Evolutionary conservation across 2,797 vertebrate genomes (phyloP).

Genomic region (Natrix natrix): DNA sequence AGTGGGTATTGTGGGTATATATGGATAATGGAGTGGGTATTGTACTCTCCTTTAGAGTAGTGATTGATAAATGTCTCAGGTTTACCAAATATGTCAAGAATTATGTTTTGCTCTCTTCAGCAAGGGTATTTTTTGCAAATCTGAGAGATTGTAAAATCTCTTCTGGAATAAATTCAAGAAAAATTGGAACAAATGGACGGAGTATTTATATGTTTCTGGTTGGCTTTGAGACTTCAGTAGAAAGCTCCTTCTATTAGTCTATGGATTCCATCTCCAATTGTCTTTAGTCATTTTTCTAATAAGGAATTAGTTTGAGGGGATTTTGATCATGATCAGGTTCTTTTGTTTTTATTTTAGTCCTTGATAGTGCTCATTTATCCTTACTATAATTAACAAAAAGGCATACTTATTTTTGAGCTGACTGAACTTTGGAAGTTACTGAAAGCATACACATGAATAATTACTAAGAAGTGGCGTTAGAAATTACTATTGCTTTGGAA

Average conservation of each 20-base stretch:
- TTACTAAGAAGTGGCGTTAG: neutral
- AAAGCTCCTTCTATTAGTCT: neutral
- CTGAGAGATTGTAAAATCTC: neutral
- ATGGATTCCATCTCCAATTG: neutral
- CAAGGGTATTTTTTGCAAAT: neutral
- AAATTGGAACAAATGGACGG: neutral
- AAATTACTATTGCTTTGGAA: neutral
- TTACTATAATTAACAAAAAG: neutral
- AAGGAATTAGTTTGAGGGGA: neutral
- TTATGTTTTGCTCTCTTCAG: neutral
- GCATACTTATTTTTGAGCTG: neutral
- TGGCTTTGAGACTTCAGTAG: neutral
- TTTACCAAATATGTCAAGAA: neutral
- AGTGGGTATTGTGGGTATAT: neutral
- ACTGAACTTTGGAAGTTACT: neutral
- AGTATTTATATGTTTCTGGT: neutral
- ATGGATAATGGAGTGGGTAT: neutral
- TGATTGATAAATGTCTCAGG: neutral
- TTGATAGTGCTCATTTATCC: neutral
- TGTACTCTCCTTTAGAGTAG: neutral
- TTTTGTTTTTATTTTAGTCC: neutral
- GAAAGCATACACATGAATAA: neutral
- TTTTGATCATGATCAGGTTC: neutral
- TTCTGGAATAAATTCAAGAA: neutral
- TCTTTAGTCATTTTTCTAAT: neutral